phyloP scores from a whole-genome alignment of 1,140 invertebrate genomes.

The Solen grandis region DNA sequence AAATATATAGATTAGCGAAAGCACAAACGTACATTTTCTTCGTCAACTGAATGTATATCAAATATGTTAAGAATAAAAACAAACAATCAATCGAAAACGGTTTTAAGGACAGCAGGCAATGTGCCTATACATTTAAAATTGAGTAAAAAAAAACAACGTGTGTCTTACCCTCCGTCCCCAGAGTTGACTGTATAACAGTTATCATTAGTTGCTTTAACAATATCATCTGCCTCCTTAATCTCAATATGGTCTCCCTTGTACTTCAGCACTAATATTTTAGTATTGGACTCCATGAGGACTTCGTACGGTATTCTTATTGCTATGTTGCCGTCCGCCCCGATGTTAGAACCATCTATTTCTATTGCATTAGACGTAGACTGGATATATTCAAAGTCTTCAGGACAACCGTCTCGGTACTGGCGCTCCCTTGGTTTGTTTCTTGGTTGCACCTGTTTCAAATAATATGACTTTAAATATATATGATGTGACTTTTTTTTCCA shows the following conservation, averaged over 20 bases:
- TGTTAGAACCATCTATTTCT: conserved; percentile 41
- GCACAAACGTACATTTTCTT: no score
- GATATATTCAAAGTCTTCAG: conserved; percentile 46
- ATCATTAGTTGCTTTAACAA: conserved; percentile 2
- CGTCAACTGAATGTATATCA: no score
- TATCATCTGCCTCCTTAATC: conserved; percentile 21
- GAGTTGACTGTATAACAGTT: conserved; percentile 36
- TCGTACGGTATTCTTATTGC: conserved; percentile 50
- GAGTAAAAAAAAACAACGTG: no score
- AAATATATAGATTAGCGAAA: no score
- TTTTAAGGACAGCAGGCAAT: no score
- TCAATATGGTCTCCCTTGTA: conserved; percentile 46
- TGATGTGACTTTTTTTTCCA: no score
- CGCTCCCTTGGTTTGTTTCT: conserved; percentile 21
- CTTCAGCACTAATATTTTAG: conserved; percentile 52
- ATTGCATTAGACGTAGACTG: conserved; percentile 45
- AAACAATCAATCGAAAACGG: no score
- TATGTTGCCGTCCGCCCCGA: conserved; percentile 18
- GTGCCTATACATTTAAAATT: no score
- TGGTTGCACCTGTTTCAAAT: conserved; percentile 40
- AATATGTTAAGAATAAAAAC: no score
- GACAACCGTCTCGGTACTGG: conserved; percentile 32
- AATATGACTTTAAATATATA: no score
- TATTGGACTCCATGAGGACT: conserved; percentile 28
- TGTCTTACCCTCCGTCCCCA: conserved; percentile 34